These are phyloP conservation scores for Phalacrocorax pelagicus DNA, from an alignment of 2,113 vertebrate species.

Conservation along the genomic window DNA sequence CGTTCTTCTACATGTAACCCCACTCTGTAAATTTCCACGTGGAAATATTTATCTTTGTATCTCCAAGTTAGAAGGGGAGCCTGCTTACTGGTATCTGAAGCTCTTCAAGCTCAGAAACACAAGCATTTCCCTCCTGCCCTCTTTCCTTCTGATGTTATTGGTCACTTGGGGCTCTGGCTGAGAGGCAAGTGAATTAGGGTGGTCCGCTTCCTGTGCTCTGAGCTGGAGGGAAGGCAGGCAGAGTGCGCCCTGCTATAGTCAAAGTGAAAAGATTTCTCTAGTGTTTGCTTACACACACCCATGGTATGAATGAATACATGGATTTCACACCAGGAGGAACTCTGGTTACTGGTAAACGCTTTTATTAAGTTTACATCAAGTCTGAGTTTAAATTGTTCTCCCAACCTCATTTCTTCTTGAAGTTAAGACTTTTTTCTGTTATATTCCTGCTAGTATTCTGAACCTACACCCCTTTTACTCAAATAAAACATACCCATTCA, in stretches of 20 bases:
- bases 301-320: neutral
- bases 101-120: neutral
- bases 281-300: neutral
- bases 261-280: neutral
- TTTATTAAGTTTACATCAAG: neutral
- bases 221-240: neutral
- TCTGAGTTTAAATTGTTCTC: neutral
- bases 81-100: neutral
- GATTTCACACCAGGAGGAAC: neutral
- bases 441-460: neutral
- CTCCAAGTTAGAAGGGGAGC: neutral
- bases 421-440: neutral
- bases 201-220: neutral
- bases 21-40: neutral
- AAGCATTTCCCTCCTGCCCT: neutral
- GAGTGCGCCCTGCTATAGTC: accelerated
- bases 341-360: neutral
- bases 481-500: neutral
- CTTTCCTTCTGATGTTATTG: neutral
- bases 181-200: neutral
- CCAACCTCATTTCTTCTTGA: neutral
- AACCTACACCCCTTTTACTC: neutral
- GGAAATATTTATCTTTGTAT: neutral
- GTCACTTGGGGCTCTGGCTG: neutral
- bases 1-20: neutral